Evolutionary conservation across 2,113 vertebrate species (phyloP), one percentile per base, ranked within the genome.

Genomic region (Pteropus alecto): DNA sequence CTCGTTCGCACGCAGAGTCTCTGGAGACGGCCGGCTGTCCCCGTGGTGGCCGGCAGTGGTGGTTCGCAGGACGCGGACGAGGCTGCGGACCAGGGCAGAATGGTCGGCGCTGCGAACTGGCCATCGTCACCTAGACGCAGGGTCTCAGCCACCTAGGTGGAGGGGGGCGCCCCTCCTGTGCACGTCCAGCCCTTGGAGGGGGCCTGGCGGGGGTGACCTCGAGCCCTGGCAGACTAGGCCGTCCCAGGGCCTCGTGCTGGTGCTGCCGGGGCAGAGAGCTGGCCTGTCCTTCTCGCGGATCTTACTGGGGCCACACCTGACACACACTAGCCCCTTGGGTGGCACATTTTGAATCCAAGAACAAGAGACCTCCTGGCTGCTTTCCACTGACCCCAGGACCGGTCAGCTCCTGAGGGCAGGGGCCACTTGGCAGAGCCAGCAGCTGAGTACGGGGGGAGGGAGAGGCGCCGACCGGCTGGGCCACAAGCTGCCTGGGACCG

Each of bases 271-370:
- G 46, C 71, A 56, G 70, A 33, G 30, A 24, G 12, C 9, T 3
- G 0, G 61, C 6, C 33, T 5, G 4, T 2, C 3, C 7, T 5
- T 5, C 13, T 6, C 9, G 0, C 0, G 16, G 18, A 2, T 43
- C 28, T 85, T 13, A 48, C 67, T 0, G 7, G 13, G 10, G 28
- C 46, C 60, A 19, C 0, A 6, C 4, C 5, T 7, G 28, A 61
- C 48, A 21, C 28, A 79, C 2, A 6, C 0, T 0, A 28, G 60
- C 28, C 51, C 61, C 58, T 58, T 1, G 26, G 33, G 22, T 30
- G 63, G 3, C 41, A 46, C 10, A 1, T 19, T 12, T n/a, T 33
- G 79, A 22, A 48, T n/a, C 33, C 3, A 0, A 13, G 22, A 33
- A 7, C 0, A 5, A 7, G 73, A 51, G n/a, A 9, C 10, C 19